A percentile compares a stretch with the other conserved stretches of the same genome.
phyloP scores from a whole-genome alignment of 2,113 vertebrate species.

The Amia ocellicauda region DNA sequence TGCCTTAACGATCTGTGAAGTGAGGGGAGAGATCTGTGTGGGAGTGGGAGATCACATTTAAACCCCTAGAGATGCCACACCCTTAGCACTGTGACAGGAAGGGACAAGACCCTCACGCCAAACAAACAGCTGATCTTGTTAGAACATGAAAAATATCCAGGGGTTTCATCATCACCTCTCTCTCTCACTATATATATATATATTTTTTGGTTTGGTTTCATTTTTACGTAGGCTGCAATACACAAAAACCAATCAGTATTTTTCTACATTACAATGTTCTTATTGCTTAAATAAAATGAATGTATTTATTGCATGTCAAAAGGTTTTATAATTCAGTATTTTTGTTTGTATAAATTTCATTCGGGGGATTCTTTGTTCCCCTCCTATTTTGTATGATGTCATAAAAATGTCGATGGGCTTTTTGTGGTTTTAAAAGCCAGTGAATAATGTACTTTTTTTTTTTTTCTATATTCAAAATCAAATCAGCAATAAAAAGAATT shows the following conservation, averaged over 20 bases:
- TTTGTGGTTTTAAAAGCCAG: slow-evolving; percentile 61
- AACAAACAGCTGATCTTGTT: slow-evolving; percentile 2
- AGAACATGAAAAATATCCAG: not conserved
- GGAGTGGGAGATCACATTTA: too few relatives aligned
- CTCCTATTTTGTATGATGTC: too few relatives aligned
- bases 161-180: not conserved
- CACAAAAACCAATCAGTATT: slow-evolving; percentile 62
- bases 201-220: slow-evolving; percentile 5
- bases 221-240: slow-evolving; percentile 48
- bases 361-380: slow-evolving; percentile 45
- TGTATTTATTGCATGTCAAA: slow-evolving; percentile 79
- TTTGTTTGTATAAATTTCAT: slow-evolving; percentile 61
- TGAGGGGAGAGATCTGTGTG: too few relatives aligned
- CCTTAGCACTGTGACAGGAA: not conserved
- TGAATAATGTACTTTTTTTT: slow-evolving; percentile 56
- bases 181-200: not conserved
- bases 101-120: not conserved
- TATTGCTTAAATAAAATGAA: slow-evolving; percentile 70
- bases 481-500: slow-evolving; percentile 72
- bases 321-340: slow-evolving; percentile 54
- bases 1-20: too few relatives aligned
- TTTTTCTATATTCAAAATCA: slow-evolving; percentile 68
- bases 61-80: not conserved
- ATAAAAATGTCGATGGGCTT: slow-evolving; percentile 32
- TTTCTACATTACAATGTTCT: slow-evolving; percentile 51